Evolutionary conservation across 2,888 invertebrate genomes (phyloP).

Genomic region (Chymomyza amoena): DNA sequence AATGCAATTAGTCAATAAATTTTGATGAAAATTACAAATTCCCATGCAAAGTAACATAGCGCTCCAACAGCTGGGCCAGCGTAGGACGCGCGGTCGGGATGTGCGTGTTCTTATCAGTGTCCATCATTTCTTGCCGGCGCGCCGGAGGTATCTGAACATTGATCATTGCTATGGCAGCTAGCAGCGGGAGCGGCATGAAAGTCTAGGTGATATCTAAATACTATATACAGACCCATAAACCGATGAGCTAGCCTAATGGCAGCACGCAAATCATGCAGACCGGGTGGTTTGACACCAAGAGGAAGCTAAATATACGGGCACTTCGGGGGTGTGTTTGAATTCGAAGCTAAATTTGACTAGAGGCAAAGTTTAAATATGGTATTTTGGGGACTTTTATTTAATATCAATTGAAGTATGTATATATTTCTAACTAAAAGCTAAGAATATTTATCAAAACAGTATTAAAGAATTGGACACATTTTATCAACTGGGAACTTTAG

Average conservation of each 20-base stretch:
- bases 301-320: no score
- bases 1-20: constrained; percentile 72
- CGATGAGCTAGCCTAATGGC: not conserved
- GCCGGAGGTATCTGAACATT: constrained; percentile 37
- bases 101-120: constrained; percentile 51
- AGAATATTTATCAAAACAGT: no score
- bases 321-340: no score
- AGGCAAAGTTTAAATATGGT: no score
- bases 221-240: not conserved
- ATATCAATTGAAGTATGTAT: no score
- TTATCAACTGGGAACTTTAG: no score
- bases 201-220: not conserved
- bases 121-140: constrained; percentile 58
- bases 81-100: constrained; percentile 6
- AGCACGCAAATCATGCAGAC: constrained; percentile 9
- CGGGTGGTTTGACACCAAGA: no score
- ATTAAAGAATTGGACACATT: no score
- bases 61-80: constrained; percentile 41
- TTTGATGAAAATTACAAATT: constrained; percentile 61
- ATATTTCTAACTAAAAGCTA: no score
- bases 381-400: no score
- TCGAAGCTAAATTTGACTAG: no score
- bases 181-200: not conserved
- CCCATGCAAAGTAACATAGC: constrained; percentile 49
- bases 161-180: constrained; percentile 42